Conservation (phyloP, 2,797 vertebrate species). For the Myripristis murdjan region DNA sequence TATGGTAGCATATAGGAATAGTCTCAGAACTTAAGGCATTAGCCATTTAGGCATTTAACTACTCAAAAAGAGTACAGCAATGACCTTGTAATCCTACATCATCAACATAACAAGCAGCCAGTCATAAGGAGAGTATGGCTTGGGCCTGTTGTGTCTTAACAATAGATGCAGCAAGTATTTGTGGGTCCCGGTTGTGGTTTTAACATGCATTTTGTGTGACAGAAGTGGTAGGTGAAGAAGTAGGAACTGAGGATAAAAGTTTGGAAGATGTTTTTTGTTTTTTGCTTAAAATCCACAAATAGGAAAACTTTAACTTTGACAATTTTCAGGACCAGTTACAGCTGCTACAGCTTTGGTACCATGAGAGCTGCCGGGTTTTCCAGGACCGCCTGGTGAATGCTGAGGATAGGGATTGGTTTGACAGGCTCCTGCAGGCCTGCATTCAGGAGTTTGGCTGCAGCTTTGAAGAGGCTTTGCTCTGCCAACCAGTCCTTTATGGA, state of each 20-base stretch:
- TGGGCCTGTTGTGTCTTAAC: too few relatives aligned
- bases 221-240: too few relatives aligned
- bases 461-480: constrained; percentile 87
- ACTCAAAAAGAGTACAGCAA: neutral
- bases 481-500: constrained; percentile 90
- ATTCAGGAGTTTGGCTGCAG: constrained; percentile 86
- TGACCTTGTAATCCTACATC: neutral
- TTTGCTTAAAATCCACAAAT: neutral
- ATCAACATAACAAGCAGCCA: neutral
- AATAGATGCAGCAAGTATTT: too few relatives aligned
- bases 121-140: too few relatives aligned
- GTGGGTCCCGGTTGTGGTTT: too few relatives aligned
- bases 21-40: neutral
- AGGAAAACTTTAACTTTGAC: too few relatives aligned
- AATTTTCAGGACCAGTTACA: constrained; percentile 73
- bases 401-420: constrained; percentile 91
- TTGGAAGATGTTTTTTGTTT: too few relatives aligned
- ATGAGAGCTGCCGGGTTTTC: constrained; percentile 93
- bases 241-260: too few relatives aligned
- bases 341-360: constrained; percentile 93
- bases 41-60: neutral
- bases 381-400: constrained; percentile 90
- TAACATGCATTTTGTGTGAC: too few relatives aligned
- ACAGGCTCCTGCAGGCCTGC: constrained; percentile 83
- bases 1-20: neutral